phyloP scores from a whole-genome alignment of 2,797 vertebrate species.

The Spinibarbus caldwelli region DNA sequence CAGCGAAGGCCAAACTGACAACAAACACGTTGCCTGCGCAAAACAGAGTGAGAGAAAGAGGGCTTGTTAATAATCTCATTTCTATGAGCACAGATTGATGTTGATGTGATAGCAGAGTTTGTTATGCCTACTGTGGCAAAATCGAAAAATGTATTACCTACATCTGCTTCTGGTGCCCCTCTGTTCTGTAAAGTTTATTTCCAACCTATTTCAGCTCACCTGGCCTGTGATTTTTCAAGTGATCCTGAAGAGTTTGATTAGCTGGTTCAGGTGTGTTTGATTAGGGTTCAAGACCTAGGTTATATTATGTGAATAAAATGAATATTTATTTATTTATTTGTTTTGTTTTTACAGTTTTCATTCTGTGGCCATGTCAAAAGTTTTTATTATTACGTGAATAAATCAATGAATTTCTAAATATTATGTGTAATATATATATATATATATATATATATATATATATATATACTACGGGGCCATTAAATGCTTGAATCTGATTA shows the following conservation, averaged over 20 bases:
- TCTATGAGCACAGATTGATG: background rate
- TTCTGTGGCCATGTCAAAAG: background rate
- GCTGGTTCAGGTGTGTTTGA: background rate
- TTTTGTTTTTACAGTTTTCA: background rate
- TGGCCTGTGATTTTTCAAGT: background rate
- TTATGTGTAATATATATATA: no score
- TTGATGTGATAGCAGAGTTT: background rate
- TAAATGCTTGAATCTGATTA: no score
- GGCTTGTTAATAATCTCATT: background rate
- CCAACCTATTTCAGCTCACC: background rate
- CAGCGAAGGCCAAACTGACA: constrained; percentile 81
- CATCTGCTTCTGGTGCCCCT: background rate
- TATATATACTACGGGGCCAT: no score
- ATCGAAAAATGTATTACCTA: background rate
- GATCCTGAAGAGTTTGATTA: background rate
- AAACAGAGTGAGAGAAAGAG: constrained; percentile 30
- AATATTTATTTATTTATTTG: no score
- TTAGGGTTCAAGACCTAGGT: background rate
- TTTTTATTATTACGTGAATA: no score
- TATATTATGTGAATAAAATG: background rate
- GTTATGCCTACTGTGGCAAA: background rate
- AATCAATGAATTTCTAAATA: no score
- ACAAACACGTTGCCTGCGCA: constrained; percentile 80
- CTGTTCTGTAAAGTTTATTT: background rate
- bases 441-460: no score